Conservation (phyloP, 2,797 vertebrate species). For the Selene dorsalis region DNA sequence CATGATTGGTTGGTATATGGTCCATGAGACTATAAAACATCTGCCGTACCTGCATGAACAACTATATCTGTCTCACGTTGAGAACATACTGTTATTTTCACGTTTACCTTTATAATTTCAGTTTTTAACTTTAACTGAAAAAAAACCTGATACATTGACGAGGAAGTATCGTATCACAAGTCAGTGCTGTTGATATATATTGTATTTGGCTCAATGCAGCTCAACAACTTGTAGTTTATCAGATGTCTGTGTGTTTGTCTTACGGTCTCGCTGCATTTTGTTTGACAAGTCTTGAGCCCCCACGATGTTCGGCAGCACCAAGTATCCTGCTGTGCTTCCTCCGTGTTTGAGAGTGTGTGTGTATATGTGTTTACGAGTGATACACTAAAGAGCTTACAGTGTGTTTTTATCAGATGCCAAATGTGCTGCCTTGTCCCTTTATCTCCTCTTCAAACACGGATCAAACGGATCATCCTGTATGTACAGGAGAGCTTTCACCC, state of each 20-base stretch:
- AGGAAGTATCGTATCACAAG: neutral
- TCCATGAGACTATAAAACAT: neutral
- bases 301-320: conserved; percentile 31
- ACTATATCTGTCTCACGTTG: neutral
- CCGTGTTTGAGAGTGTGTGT: conserved; percentile 5
- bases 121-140: conserved; percentile 3
- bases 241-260: conserved; percentile 21
- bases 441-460: conserved; percentile 41
- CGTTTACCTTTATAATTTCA: neutral
- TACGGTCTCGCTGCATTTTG: conserved; percentile 11
- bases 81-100: neutral
- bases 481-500: conserved; percentile 9
- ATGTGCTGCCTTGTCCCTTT: conserved; percentile 45
- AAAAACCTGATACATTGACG: conserved; percentile 2
- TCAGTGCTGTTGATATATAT: neutral
- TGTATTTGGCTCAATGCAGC: neutral
- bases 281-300: conserved; percentile 33
- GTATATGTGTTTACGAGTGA: neutral
- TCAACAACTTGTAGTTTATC: conserved; percentile 18
- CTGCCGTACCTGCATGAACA: neutral
- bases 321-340: conserved; percentile 13
- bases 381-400: conserved; percentile 47
- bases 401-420: conserved; percentile 66
- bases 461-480: conserved; percentile 43
- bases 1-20: neutral